Base-by-base conservation (phyloP, 2,113 vertebrate species). In the Burhinus oedicnemus region DNA sequence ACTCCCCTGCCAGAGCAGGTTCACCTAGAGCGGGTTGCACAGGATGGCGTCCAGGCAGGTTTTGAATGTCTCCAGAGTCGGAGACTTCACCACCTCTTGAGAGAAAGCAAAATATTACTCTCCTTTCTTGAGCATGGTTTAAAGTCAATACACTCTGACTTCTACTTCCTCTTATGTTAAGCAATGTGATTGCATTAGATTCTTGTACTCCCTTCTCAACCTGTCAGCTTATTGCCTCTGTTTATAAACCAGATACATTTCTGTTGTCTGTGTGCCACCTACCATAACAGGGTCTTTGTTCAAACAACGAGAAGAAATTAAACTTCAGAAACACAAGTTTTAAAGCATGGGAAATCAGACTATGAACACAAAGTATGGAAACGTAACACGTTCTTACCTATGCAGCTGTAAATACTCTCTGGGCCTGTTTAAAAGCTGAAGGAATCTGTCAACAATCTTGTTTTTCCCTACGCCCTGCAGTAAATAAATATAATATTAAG, bases 371-470 rank as follows among this genome's bases (percentile, higher is more conserved):
- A 83, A 49, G 23, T 58, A 83, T 19, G 36, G 66, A 74, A 92
- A 51, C 6, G 15, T 51, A 74, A 89, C 12, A 54, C 10, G 29
- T 30, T 78, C 97, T 98, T 98, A 99, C 99, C 99, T 99, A 97
- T 99, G 99, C 49, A 99, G 98, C 71, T 99, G 99, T 23, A 99
- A 98, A 97, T 99, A 99, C 93, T 99, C 99, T 96, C 99, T 98
- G 27, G 99, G 99, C 77, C 99, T 98, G 97, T 99, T 99, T 93
- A 99, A 98, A 47, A 99, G 98, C 75, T 99, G 99, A 90, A 99
- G 98, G 89, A 99, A 99, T 95, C 99, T 97, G 97, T 99, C 99
- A 88, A 99, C 99, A 60, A 99, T 98, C 97, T 99, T 99, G 97
- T 99, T 99, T 95, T 99, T 99, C 47, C 99, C 99, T 30, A 99